Percentiles rank a stretch among this genome's conserved stretches.
These are phyloP conservation scores for Solenopsis fugax DNA, from an alignment of 1,140 invertebrate genomes.

Conservation along the genomic window DNA sequence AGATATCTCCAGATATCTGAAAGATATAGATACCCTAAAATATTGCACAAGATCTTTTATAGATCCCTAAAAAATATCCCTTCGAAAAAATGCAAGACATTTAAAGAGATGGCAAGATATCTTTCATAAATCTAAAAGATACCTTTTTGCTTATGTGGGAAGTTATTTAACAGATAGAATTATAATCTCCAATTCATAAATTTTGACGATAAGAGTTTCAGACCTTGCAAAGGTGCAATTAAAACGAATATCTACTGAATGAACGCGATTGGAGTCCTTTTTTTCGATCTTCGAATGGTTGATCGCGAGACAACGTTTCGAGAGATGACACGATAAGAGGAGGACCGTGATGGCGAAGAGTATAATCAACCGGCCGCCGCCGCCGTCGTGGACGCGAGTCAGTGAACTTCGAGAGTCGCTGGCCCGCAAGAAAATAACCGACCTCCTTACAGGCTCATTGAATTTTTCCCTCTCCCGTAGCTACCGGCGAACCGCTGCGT, in stretches of 20 bases:
- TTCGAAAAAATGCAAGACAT: too few species aligned
- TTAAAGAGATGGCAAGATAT: too few species aligned
- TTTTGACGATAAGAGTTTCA: background rate
- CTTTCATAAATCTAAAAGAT: too few species aligned
- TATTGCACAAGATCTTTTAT: too few species aligned
- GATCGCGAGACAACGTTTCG: slow-evolving; percentile 2
- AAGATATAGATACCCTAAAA: too few species aligned
- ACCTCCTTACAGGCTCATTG: slow-evolving; percentile 77
- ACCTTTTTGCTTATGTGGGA: too few species aligned
- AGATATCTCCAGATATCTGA: too few species aligned
- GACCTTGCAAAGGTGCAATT: background rate
- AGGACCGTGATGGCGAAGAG: slow-evolving; percentile 37
- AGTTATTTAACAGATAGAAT: background rate
- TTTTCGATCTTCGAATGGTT: background rate
- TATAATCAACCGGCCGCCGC: slow-evolving; percentile 69
- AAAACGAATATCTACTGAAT: background rate
- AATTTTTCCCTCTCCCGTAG: slow-evolving; percentile 75
- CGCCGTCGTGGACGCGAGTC: slow-evolving; percentile 62
- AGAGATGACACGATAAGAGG: slow-evolving; percentile 27
- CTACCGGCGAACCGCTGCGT: slow-evolving; percentile 42
- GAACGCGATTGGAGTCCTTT: background rate
- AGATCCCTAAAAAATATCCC: too few species aligned
- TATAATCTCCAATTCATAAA: background rate
- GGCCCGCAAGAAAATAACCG: slow-evolving; percentile 72
- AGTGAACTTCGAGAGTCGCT: slow-evolving; percentile 77